Base-by-base conservation (phyloP, 2,797 vertebrate genomes). In the Pseudochaenichthys georgianus region DNA sequence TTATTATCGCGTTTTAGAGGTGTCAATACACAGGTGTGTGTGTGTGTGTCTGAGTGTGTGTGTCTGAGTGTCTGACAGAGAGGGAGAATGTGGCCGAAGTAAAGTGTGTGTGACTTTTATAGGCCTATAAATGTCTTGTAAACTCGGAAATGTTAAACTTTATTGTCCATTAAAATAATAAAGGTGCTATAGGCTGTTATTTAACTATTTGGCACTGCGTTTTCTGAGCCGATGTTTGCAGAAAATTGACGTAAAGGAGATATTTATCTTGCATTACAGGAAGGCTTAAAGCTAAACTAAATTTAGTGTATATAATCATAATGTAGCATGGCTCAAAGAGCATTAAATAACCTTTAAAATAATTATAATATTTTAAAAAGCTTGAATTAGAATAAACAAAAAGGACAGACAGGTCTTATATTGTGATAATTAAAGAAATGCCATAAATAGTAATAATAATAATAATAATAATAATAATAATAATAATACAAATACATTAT, bases 61-160 rank as follows among this genome's bases (percentile, higher is more conserved):
- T 47, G 75, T 61, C 60, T 34, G 62, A 13, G 78, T 46, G 62
- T 51, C 68, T 45, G 67, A 38, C 21, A 23, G 62, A 48, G 70
- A 74, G 75, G 42, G 63, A 69, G 81, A 88, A 57, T 65, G 74
- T 78, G 83, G 84, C 75, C 77, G 64, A 81, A 75, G 84, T 72
- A 78, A 70, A 77, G 86, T 81, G 85, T 95, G 95, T 94, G 95
- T 93, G 96, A 96, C 96, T 97, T 97, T 98, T 97, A 98, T 96
- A 95, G 96, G 94, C 95, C 97, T 96, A 97, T 97, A 97, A 98
- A 97, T 96, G 96, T 96, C 96, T 96, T 89, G 88, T 92, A 96
- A 96, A 95, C 93, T 91, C 94, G 83, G 60, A 91, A 91, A 89
- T 91, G 83, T 91, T 88, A 92, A 90, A 93, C 72, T 90, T 92